These are phyloP conservation scores for Salmo trutta DNA, from an alignment of 2,797 vertebrate genomes.

Conservation along the genomic window DNA sequence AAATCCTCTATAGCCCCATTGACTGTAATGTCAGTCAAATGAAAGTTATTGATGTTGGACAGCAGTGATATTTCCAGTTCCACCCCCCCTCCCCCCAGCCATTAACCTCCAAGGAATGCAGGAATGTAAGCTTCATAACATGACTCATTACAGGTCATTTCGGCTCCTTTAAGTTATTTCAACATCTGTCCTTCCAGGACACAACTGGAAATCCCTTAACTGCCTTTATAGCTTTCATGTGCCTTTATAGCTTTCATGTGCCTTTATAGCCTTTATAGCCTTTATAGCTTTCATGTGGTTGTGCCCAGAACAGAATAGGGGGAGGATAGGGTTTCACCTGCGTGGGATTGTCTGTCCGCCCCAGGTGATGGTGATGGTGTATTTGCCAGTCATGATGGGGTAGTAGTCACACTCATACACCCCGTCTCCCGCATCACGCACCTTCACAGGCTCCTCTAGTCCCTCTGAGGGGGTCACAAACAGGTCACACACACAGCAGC, in stretches of 20 bases:
- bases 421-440: conserved; percentile 84
- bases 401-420: conserved; percentile 91
- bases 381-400: conserved; percentile 86
- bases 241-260: background rate
- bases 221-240: too few relatives aligned
- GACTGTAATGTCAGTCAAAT: background rate
- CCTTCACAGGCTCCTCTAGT: conserved; percentile 87
- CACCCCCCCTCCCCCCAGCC: background rate
- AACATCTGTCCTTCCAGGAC: too few relatives aligned
- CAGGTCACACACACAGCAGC: background rate
- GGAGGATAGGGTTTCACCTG: conserved; percentile 76
- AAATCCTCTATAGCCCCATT: background rate
- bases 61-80: background rate
- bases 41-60: background rate
- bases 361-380: conserved; percentile 90
- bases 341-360: conserved; percentile 90
- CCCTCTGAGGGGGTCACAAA: background rate
- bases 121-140: background rate
- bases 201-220: too few relatives aligned
- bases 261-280: too few relatives aligned
- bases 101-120: background rate
- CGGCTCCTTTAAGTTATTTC: too few relatives aligned
- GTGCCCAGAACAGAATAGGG: background rate
- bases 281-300: background rate
- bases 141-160: too few relatives aligned